Evolutionary conservation across 2,888 invertebrate species (phyloP).

Genomic region (Tenthredo scrophulariae): DNA sequence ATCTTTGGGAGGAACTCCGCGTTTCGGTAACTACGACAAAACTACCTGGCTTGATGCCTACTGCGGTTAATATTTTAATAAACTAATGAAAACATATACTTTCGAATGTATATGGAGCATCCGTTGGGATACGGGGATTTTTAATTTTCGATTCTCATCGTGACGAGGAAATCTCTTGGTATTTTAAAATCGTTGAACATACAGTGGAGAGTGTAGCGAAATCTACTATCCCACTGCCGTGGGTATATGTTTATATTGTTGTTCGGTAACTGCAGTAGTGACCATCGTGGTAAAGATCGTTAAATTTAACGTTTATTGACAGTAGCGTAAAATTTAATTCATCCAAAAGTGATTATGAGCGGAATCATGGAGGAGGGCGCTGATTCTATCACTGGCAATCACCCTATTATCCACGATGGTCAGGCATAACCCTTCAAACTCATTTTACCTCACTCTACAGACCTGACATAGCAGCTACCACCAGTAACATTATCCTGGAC

Average conservation of each 20-base stretch:
- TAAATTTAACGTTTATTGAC: conserved; percentile 78
- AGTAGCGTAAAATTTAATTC: conserved; percentile 77
- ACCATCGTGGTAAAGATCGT: conserved; percentile 65
- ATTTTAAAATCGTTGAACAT: neutral
- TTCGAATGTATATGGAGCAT: neutral
- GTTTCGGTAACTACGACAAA: neutral
- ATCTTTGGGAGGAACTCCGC: conserved; percentile 3
- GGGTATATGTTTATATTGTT: neutral
- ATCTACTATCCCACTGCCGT: neutral
- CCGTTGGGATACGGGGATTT: neutral
- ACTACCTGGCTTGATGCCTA: neutral
- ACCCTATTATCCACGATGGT: conserved; percentile 75
- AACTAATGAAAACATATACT: neutral
- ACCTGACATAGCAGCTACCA: conserved; percentile 74
- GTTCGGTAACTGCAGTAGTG: conserved; percentile 57
- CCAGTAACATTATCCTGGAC: conserved; percentile 65
- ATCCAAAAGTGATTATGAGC: conserved; percentile 78
- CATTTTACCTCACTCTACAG: conserved; percentile 76
- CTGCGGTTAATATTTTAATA: neutral
- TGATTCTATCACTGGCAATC: conserved; percentile 77
- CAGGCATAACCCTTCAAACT: conserved; percentile 75
- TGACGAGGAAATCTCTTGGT: neutral
- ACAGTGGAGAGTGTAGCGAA: neutral
- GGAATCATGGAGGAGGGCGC: conserved; percentile 72
- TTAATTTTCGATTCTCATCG: neutral